Evolutionary conservation across 2,888 invertebrate species (phyloP).

Genomic region (Ophion ventricosus): DNA sequence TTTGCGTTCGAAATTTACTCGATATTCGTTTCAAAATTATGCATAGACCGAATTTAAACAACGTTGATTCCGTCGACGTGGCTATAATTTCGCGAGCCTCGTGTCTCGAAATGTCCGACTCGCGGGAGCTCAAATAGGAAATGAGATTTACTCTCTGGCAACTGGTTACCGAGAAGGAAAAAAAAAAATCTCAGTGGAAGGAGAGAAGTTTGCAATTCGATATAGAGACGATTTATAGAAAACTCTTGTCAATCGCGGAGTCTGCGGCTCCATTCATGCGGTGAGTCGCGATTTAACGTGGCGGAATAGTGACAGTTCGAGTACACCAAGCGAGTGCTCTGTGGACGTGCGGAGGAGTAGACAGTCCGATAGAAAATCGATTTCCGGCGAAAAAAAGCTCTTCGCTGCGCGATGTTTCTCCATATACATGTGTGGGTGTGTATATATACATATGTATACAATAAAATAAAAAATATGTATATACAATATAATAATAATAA

Average conservation of each 20-base stretch:
- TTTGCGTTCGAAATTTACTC: too few relatives aligned
- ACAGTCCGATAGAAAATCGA: conserved; percentile 59
- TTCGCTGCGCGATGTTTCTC: not conserved
- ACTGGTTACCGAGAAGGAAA: not conserved
- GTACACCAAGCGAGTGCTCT: conserved; percentile 16
- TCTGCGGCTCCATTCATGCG: conserved; percentile 45
- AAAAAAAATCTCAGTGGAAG: not conserved
- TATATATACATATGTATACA: not conserved
- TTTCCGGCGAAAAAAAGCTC: conserved; percentile 49
- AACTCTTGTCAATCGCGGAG: conserved; percentile 37
- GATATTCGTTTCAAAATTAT: too few relatives aligned
- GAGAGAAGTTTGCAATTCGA: conserved; percentile 34
- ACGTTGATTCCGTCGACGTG: not conserved
- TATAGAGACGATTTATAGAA: conserved; percentile 37
- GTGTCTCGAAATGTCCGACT: not conserved
- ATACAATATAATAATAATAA: not conserved
- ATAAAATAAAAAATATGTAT: not conserved
- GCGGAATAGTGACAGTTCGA: conserved; percentile 21
- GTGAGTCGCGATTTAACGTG: conserved; percentile 38
- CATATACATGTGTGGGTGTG: not conserved
- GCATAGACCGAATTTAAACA: too few relatives aligned
- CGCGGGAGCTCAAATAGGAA: conserved; percentile 8
- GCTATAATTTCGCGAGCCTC: not conserved
- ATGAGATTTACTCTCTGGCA: conserved; percentile 29
- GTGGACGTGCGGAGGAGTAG: conserved; percentile 17